These are phyloP conservation scores for Tenthredo notha DNA, from an alignment of 2,888 invertebrate genomes.

Conservation along the genomic window DNA sequence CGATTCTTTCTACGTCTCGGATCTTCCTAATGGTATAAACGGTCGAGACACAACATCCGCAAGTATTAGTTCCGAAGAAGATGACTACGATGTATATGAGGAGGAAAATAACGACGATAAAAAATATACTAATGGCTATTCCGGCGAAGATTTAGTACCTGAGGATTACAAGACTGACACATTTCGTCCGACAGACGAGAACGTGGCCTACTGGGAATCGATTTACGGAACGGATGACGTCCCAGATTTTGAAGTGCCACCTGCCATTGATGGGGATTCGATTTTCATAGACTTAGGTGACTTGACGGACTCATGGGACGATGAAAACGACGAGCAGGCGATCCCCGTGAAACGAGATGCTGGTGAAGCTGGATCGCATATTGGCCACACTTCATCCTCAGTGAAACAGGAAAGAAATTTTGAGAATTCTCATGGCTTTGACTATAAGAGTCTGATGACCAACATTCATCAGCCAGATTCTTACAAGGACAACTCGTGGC, in stretches of 20 bases:
- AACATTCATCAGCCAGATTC: neutral
- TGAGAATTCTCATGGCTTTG: neutral
- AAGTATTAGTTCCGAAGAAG: constrained; percentile 7
- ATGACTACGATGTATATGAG: neutral
- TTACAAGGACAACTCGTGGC: neutral
- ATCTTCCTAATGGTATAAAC: neutral
- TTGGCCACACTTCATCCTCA: neutral
- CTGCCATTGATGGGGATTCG: constrained; percentile 51
- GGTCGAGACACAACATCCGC: neutral
- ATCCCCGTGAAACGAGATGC: constrained; percentile 26
- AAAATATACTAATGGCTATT: neutral
- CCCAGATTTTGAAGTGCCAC: constrained; percentile 55
- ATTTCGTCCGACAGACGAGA: constrained; percentile 26
- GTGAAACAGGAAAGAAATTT: neutral
- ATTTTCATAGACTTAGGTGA: constrained; percentile 29
- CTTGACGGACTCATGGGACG: neutral
- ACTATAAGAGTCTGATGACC: neutral
- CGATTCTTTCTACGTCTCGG: neutral
- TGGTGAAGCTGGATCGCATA: neutral
- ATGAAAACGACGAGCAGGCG: neutral
- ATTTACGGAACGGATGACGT: constrained; percentile 57
- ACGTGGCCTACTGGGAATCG: constrained; percentile 56
- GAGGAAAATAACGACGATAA: neutral
- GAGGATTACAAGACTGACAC: neutral
- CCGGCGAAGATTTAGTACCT: neutral